A percentile compares a stretch with the other conserved stretches of the same genome.
Conservation (phyloP, 1,140 invertebrate genomes). For the Littorina saxatilis region DNA sequence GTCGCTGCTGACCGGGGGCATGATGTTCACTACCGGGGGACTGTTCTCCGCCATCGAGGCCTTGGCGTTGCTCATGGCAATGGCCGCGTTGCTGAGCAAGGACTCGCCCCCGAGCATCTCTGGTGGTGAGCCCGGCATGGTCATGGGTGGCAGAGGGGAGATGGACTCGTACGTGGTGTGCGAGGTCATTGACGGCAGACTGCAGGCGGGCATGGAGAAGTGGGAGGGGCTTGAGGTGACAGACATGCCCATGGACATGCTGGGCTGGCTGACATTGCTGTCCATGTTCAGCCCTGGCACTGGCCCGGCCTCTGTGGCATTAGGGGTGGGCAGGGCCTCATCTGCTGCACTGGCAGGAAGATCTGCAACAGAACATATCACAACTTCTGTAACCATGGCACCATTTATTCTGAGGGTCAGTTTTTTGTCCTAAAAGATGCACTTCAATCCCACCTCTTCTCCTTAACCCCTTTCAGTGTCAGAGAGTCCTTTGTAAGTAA, state of each 20-base stretch:
- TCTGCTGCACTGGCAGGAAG: constrained; percentile 90
- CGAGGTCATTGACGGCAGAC: neutral
- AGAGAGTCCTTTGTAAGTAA: no score
- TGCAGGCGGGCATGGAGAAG: neutral
- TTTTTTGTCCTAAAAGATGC: no score
- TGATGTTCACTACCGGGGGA: constrained; percentile 19
- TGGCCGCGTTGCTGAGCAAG: neutral
- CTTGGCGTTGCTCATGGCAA: constrained; percentile 18
- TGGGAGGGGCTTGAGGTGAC: neutral
- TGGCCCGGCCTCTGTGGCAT: constrained; percentile 71
- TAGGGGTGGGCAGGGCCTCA: constrained; percentile 83
- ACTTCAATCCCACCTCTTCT: no score
- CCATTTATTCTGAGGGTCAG: no score
- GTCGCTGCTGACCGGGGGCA: neutral
- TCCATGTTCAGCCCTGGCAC: constrained; percentile 35
- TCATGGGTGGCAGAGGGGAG: constrained; percentile 18
- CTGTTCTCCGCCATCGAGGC: constrained; percentile 18
- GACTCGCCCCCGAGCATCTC: neutral
- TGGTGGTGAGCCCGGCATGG: constrained; percentile 5
- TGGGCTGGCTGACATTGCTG: neutral
- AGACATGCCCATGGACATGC: neutral
- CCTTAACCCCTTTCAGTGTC: no score
- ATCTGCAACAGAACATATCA: constrained; percentile 80
- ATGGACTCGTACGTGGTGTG: constrained; percentile 2
- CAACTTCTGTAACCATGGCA: no score